Base-by-base conservation (phyloP, 2,797 vertebrate species). In the Sparus aurata region DNA sequence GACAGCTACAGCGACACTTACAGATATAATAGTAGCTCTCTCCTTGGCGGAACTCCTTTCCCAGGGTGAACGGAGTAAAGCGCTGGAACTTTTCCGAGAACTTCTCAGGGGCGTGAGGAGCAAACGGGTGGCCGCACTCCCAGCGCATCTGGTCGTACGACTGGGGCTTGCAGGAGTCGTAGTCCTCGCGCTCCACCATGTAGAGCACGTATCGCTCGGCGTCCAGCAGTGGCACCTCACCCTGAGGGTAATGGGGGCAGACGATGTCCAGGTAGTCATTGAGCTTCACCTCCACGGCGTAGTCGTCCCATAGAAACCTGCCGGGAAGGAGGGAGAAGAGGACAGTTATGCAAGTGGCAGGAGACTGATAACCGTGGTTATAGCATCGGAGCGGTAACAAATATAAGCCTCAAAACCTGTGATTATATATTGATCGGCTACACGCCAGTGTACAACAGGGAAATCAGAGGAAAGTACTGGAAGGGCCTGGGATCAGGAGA, bases 21-120 rank as follows among this genome's bases (percentile, higher is more conserved):
- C 98, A 99, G 91, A 99, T 97, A 76, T 99, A 99, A 92, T 98
- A 99, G 93, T 99, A 99, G 87, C 96, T 97, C 83, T 97, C 96
- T 63, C 98, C 97, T 66, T 97, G 97, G 55, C 94, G 96, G 87
- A 99, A 99, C 91, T 99, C 98, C 67, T 98, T 98, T 71, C 97
- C 97, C 73, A 98, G 91, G 0, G 97, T 97, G 77, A 99, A 99
- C 0, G 98, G 96, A 0, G 97, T 98, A 80, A 97, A 99, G 16
- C 97, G 97, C 83, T 98, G 98, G 83, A 99, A 98, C 89, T 98
- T 99, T 88, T 98, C 98, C 0, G 97, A 97, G 87, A 99, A 97
- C 87, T 96, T 97, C 89, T 98, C 97, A 0, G 98, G 96, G 4
- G 95, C 97, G 0, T 98, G 97, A 1, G 87, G 92, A 38, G 97